These are phyloP conservation scores for Sebastes trivittatus DNA, from an alignment of 2,797 vertebrate species.

Conservation along the genomic window DNA sequence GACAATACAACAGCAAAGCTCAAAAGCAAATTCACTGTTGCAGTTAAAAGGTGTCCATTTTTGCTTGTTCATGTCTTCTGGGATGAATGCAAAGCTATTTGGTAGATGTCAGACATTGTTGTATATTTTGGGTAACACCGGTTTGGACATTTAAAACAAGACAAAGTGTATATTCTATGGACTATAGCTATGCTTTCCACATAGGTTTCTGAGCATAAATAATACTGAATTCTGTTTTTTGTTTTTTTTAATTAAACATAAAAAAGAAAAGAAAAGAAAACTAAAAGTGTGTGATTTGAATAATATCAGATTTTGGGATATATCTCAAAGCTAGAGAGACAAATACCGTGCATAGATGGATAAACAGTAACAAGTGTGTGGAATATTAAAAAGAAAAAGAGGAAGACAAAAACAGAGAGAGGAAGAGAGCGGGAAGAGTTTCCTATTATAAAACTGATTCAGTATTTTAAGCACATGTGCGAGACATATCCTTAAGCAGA, in stretches of 20 bases:
- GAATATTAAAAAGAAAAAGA: neutral
- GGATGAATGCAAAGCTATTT: too few relatives aligned
- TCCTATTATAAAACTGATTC: neutral
- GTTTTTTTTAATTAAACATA: neutral
- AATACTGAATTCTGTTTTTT: neutral
- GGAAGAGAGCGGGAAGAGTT: neutral
- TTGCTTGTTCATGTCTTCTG: neutral
- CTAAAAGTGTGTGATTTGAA: neutral
- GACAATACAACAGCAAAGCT: neutral
- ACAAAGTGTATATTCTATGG: neutral
- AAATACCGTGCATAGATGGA: neutral
- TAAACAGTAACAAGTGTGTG: neutral
- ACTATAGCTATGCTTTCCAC: neutral
- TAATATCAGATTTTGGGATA: neutral
- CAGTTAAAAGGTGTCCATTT: neutral
- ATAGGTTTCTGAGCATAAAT: neutral
- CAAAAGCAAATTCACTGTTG: neutral
- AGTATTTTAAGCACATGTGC: neutral
- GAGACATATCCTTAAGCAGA: neutral
- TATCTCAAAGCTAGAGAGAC: neutral
- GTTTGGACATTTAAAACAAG: neutral
- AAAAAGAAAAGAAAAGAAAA: neutral
- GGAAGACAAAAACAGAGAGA: neutral
- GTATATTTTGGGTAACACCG: neutral
- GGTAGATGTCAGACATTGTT: too few relatives aligned